Evolutionary conservation across 2,113 vertebrate genomes (phyloP).

Genomic region (Baryphthengus martii): DNA sequence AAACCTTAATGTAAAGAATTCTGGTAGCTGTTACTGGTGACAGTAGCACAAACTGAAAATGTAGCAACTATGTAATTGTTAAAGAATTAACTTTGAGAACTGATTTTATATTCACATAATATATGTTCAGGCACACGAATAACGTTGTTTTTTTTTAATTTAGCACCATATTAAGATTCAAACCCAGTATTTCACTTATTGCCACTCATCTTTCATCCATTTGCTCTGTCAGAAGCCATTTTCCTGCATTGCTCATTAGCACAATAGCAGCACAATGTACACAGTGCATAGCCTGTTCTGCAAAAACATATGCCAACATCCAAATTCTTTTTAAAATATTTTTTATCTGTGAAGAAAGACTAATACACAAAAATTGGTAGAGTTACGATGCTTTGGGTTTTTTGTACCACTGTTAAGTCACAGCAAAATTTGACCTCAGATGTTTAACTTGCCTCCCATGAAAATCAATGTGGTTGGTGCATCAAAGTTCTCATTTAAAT

Average conservation of each 20-base stretch:
- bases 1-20: background rate
- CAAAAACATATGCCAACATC: background rate
- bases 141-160: background rate
- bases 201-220: background rate
- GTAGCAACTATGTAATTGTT: background rate
- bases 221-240: background rate
- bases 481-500: slow-evolving; percentile 45
- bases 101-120: background rate
- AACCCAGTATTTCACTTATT: background rate
- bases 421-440: background rate
- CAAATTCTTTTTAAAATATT: background rate
- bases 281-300: background rate
- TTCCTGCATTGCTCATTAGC: background rate
- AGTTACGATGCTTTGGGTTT: background rate
- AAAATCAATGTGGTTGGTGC: slow-evolving; percentile 17
- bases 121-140: background rate
- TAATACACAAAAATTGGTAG: background rate
- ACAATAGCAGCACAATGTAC: background rate
- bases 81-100: background rate
- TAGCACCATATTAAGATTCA: background rate
- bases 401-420: background rate
- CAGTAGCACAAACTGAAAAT: background rate
- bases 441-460: slow-evolving; percentile 19
- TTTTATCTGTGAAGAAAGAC: background rate
- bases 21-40: background rate